Evolutionary conservation across 2,797 vertebrate species (phyloP).

Genomic region (Parauchenoglanis punctatus): DNA sequence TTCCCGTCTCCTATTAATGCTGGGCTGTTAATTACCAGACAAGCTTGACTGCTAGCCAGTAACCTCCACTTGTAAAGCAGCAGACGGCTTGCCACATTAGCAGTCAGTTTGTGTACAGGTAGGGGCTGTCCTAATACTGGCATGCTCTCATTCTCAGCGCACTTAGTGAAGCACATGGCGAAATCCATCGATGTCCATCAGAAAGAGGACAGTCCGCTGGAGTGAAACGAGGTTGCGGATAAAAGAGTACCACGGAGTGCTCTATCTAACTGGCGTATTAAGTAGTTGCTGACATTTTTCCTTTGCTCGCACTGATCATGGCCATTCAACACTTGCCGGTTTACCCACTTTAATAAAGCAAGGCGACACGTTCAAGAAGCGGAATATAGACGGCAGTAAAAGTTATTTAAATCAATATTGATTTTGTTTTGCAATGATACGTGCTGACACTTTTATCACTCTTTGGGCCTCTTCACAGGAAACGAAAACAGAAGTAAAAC

Average conservation of each 20-base stretch:
- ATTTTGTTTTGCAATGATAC: not conserved
- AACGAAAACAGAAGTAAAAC: constrained; percentile 8
- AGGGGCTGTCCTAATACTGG: not conserved
- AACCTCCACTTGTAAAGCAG: not conserved
- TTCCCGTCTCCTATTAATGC: not conserved
- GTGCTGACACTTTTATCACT: not conserved
- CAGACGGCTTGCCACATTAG: not conserved
- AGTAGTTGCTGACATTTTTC: not conserved
- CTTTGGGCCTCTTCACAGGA: not conserved
- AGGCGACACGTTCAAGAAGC: not conserved
- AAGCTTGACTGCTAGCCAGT: not conserved
- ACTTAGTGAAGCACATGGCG: not conserved
- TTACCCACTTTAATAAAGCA: not conserved
- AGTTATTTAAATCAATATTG: not conserved
- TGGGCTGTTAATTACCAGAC: not conserved
- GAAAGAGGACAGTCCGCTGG: not conserved
- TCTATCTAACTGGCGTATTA: not conserved
- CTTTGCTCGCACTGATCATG: not conserved
- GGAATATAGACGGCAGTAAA: not conserved
- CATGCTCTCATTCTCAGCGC: constrained; percentile 8
- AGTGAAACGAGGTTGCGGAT: not conserved
- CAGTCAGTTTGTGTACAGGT: constrained; percentile 5
- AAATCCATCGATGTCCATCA: not conserved
- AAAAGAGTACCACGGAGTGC: not conserved
- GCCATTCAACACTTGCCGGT: not conserved